Base-by-base conservation (phyloP, 2,888 invertebrate species). In the Emmelina monodactyla region DNA sequence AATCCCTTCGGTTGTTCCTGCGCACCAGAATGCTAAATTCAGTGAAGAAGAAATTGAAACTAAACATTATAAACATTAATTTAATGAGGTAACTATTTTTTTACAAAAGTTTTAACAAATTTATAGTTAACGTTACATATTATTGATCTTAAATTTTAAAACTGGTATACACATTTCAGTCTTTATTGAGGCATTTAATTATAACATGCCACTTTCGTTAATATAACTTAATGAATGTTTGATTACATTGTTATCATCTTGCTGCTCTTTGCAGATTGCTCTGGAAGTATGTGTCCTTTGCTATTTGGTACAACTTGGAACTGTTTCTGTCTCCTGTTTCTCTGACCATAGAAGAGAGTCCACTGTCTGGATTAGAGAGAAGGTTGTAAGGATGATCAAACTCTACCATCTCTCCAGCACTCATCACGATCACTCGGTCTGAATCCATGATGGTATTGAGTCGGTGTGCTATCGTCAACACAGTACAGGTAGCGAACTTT, bases 401-500 rank as follows among this genome's bases (percentile, higher is more conserved):
- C 69, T 91, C 89, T 32, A 83, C 84, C 12, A 89, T 84, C 16
- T 67, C 58, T 0, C 96, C 96, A 22, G 84, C 84, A 50, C 92
- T 89, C 86, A 96, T 88, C 1, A 95, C 94, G 32, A 95, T 72
- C 10, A 94, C 88, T 32, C 88, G 83, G 68, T 94, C 92, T 0
- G 91, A 92, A 61, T 96, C 94, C 88, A 95, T 94, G 41, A 96
- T 89, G 0, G 95, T 95, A 58, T 94, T 88, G 14, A 96, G 75
- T 16, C 95, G 84, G 67, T 95, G 95, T 2, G 95, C 95, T 16
- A 95, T 92, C 0, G 94, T 95, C 14, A 95, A 67, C 9, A 95
- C 94, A 0, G 94, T 94, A 58, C 92, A 94, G 1, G 85, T 56
- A 4, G 79, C 73, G 54, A 94, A 94, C 62, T 89, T 87, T 5